Evolutionary conservation across 30 jellyfish, hydroid and myxozoan genomes (phyloP).

Genomic region (Hydra vulgaris): DNA sequence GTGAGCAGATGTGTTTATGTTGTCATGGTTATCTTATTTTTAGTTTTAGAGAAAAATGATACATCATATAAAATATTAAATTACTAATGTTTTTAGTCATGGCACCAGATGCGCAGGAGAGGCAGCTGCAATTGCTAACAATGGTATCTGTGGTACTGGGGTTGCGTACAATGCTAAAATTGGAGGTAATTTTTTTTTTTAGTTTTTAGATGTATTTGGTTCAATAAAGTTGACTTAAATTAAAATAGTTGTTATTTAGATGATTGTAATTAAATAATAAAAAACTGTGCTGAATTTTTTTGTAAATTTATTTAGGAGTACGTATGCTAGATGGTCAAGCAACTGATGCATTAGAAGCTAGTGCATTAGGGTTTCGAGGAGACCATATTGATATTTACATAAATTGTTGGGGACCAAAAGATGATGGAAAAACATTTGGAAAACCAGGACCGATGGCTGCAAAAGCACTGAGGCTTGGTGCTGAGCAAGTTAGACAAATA

Average conservation of each 20-base stretch:
- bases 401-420: conserved; percentile 99
- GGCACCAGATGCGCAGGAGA: conserved; percentile 99
- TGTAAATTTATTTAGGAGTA: conserved; percentile 42
- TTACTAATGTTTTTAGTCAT: conserved; percentile 72
- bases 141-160: conserved; percentile 95
- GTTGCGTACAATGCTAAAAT: conserved; percentile 97
- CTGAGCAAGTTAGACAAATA: conserved; percentile 45
- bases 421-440: conserved; percentile 98
- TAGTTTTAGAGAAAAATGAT: too few species aligned
- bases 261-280: too few species aligned
- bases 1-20: too few species aligned
- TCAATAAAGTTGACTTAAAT: too few species aligned
- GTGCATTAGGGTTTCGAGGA: conserved; percentile 80
- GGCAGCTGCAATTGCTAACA: conserved; percentile 96
- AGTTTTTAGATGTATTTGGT: too few species aligned
- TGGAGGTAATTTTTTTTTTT: conserved; percentile 86
- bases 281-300: not conserved
- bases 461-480: conserved; percentile 77
- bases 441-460: conserved; percentile 99
- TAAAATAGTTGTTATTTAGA: too few species aligned
- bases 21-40: too few species aligned
- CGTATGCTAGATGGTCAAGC: conserved; percentile 99
- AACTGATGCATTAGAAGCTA: conserved; percentile 96
- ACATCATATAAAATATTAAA: too few species aligned
- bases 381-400: conserved; percentile 91